Evolutionary conservation across 1,140 invertebrate species (phyloP).

Genomic region (Goniozus legneri): DNA sequence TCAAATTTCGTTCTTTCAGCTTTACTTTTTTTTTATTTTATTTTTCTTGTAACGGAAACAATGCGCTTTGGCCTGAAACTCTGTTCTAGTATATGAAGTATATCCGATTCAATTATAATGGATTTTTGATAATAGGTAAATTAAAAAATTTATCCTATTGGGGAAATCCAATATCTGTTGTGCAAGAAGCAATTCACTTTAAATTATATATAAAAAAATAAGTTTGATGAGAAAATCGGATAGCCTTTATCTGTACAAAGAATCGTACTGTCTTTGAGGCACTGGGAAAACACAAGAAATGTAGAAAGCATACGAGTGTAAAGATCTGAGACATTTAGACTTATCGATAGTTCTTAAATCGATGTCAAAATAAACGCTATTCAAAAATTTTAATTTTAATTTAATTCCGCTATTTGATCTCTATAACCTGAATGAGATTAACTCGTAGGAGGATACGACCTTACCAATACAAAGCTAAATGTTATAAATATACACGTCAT

Average conservation of each 20-base stretch:
- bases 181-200: too few relatives aligned
- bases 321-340: too few relatives aligned
- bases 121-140: too few relatives aligned
- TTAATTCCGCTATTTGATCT: conserved; percentile 5
- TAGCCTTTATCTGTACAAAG: conserved; percentile 29
- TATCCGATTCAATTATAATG: background rate
- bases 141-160: too few relatives aligned
- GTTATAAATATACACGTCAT: conserved; percentile 51
- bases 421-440: conserved; percentile 36
- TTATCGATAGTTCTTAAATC: too few relatives aligned
- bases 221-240: conserved; percentile 13
- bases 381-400: conserved; percentile 1
- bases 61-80: conserved; percentile 46
- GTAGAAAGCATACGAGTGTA: conserved; percentile 43
- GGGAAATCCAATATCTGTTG: too few relatives aligned
- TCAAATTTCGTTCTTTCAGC: conserved; percentile 30
- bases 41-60: conserved; percentile 33
- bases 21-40: conserved; percentile 20
- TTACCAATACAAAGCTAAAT: conserved; percentile 55
- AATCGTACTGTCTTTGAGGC: conserved; percentile 21
- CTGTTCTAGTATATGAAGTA: conserved; percentile 14
- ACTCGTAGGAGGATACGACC: conserved; percentile 43
- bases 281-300: conserved; percentile 30
- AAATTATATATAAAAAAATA: too few relatives aligned
- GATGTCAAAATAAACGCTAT: too few relatives aligned